Base-by-base conservation (phyloP, 2,888 invertebrate genomes). In the Tribolium freemani region DNA sequence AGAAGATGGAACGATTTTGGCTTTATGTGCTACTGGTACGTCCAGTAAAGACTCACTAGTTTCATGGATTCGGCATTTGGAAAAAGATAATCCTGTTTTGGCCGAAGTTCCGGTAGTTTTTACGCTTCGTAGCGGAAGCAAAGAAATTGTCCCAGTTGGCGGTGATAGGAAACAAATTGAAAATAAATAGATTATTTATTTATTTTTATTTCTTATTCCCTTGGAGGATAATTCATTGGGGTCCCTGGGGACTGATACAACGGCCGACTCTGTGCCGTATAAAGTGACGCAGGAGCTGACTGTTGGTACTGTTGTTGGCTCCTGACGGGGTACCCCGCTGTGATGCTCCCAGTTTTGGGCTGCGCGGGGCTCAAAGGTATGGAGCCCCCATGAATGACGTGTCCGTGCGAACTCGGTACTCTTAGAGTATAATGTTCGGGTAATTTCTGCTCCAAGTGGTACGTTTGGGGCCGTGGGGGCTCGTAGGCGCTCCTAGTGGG, bases 11-110 rank as follows among this genome's bases (percentile, higher is more conserved):
- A 94, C 93, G 0, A 93, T 98, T 80, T 90, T 96, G 77, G 93
- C 93, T 5, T 89, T 96, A 60, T 96, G 96, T 87, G 96, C 96
- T 21, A 97, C 98, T 70, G 98, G 98, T 60, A 93, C 95, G 6
- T 95, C 95, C 10, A 93, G 94, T 70, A 92, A 95, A 86, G 97
- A 97, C 87, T 97, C 98, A 0, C 87, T 98, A 5, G 86, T 97
- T n/a, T 96, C 96, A 0, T 98, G 95, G 97, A 92, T 97, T 81
- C 90, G 96, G 63, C 89, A 93, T 80, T 84, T 97, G 76, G 94
- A 97, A 85, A 90, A 89, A 70, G 88, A 92, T 0, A 96, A 96
- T 87, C 93, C 95, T 0, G 84, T 88, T 6, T 86, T 98, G 71
- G 89, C 90, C 60, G 88, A 89, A 73, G 90, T 95, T 79, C 94